Percentiles rank a stretch among this genome's conserved stretches.
These are phyloP conservation scores for Cepaea nemoralis DNA, from an alignment of 1,140 invertebrate species.

Conservation along the genomic window DNA sequence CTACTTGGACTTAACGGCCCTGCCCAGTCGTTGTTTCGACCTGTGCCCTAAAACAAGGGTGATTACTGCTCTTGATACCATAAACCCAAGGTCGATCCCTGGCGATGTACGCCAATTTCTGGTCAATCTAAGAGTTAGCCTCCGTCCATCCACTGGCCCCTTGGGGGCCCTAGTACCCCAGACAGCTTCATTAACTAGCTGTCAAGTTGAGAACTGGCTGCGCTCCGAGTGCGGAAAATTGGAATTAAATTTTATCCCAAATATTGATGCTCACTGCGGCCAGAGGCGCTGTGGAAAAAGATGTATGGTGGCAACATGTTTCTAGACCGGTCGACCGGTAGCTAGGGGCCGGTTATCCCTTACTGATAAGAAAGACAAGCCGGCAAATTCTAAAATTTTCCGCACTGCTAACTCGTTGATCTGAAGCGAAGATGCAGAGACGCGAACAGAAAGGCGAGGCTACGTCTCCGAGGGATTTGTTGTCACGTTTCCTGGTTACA, in stretches of 20 bases:
- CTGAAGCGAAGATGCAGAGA: conserved; percentile 15
- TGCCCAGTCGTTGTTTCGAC: conserved; percentile 4
- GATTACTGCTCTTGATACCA: conserved; percentile 37
- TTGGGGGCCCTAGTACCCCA: neutral
- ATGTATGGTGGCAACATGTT: conserved; percentile 28
- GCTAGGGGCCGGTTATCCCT: conserved; percentile 26
- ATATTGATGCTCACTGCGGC: conserved; percentile 20
- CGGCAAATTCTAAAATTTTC: conserved; percentile 37
- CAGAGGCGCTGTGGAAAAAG: neutral
- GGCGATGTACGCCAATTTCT: conserved; percentile 34
- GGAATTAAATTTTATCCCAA: conserved; percentile 42
- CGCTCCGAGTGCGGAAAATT: conserved; percentile 39
- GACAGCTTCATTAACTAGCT: conserved; percentile 39
- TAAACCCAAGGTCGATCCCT: conserved; percentile 24
- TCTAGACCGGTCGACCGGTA: neutral
- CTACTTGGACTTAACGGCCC: conserved; percentile 25
- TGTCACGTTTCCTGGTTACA: neutral
- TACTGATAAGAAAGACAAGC: conserved; percentile 35
- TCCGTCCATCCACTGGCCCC: conserved; percentile 24
- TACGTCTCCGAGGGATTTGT: conserved; percentile 17
- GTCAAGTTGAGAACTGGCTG: conserved; percentile 34
- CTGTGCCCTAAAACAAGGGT: conserved; percentile 28
- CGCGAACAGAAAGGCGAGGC: neutral
- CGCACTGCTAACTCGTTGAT: conserved; percentile 12
- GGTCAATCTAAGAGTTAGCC: conserved; percentile 36